A percentile compares a stretch with the other conserved stretches of the same genome.
Conservation (phyloP, 1,140 invertebrate species). For the Diplogasteroides magnus region DNA sequence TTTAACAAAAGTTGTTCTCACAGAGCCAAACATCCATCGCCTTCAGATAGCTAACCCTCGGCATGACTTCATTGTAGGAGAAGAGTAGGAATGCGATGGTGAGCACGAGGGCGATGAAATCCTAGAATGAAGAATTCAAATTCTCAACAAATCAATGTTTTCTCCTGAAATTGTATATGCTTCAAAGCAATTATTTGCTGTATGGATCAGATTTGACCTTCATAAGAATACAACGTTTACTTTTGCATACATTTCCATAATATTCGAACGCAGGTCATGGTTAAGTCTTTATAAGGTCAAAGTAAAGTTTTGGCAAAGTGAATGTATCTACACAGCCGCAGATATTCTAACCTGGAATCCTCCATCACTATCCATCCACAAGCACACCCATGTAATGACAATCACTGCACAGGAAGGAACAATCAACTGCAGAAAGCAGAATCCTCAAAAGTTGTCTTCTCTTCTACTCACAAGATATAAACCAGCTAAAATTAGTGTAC, state of each 20-base stretch:
- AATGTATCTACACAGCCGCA: too few relatives aligned
- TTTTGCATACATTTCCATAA: too few relatives aligned
- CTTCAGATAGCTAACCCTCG: slow-evolving; percentile 75
- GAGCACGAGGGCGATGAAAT: slow-evolving; percentile 83
- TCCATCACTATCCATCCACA: slow-evolving; percentile 53
- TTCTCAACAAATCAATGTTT: too few relatives aligned
- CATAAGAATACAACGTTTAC: too few relatives aligned
- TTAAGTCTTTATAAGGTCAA: too few relatives aligned
- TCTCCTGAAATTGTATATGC: too few relatives aligned
- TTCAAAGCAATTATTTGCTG: too few relatives aligned
- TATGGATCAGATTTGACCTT: too few relatives aligned
- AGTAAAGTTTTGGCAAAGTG: too few relatives aligned
- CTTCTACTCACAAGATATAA: not conserved
- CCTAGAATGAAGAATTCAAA: too few relatives aligned
- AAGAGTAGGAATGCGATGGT: slow-evolving; percentile 98
- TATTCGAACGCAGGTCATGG: too few relatives aligned
- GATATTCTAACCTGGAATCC: slow-evolving; percentile 42
- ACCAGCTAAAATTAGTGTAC: too few relatives aligned
- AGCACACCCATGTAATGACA: slow-evolving; percentile 50
- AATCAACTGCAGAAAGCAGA: slow-evolving; percentile 50
- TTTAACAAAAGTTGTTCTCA: slow-evolving; percentile 58
- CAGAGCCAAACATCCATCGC: slow-evolving; percentile 95
- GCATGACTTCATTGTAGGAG: slow-evolving; percentile 90
- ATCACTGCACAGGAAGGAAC: slow-evolving; percentile 52
- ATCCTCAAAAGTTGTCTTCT: slow-evolving; percentile 28